Conservation (phyloP, 2,888 invertebrate species). For the Nomada lathburiana region DNA sequence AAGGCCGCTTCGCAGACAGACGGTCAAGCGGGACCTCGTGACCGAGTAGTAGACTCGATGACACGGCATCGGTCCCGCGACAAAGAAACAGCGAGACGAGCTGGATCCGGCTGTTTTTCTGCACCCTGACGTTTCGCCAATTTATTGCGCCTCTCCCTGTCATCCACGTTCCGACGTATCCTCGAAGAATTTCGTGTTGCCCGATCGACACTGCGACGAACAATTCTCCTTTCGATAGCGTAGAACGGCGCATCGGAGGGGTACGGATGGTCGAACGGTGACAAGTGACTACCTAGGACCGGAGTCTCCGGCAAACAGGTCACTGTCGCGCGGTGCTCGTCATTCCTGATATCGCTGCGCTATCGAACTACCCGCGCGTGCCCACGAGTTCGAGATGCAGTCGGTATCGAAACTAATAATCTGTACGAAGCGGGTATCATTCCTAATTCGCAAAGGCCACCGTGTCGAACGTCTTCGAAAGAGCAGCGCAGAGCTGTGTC, state of each 20-base stretch:
- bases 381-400: neutral
- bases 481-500: constrained; percentile 41
- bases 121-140: constrained; percentile 66
- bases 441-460: constrained; percentile 61
- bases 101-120: constrained; percentile 68
- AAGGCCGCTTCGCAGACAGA: constrained; percentile 73
- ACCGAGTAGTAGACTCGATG: constrained; percentile 67
- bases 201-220: constrained; percentile 26
- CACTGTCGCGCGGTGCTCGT: constrained; percentile 12
- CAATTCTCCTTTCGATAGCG: neutral
- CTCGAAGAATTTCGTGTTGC: constrained; percentile 61
- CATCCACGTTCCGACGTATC: constrained; percentile 64
- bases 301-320: neutral
- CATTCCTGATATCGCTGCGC: constrained; percentile 27
- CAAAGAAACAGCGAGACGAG: constrained; percentile 66
- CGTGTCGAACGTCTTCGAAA: constrained; percentile 61
- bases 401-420: constrained; percentile 59
- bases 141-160: constrained; percentile 68
- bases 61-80: constrained; percentile 68
- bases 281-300: no score
- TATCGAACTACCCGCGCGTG: constrained; percentile 29
- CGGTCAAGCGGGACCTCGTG: constrained; percentile 62
- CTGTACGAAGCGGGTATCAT: constrained; percentile 57
- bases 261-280: neutral
- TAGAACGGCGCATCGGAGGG: neutral